Percentiles rank a stretch among this genome's conserved stretches.
Evolutionary conservation across 2,797 vertebrate genomes (phyloP).

Genomic region (Lemur catta): DNA sequence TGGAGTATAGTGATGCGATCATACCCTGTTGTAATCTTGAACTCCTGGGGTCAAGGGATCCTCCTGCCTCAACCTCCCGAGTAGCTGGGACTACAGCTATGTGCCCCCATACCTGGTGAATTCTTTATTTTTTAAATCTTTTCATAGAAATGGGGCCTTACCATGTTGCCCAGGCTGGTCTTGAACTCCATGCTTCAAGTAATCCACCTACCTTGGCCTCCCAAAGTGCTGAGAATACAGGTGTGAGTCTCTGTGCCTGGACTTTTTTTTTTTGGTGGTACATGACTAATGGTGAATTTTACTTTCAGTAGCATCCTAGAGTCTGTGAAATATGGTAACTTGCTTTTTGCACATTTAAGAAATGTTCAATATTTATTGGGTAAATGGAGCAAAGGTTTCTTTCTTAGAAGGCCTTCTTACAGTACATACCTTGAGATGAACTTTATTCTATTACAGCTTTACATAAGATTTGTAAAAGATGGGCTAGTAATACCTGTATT

Average conservation of each 20-base stretch:
- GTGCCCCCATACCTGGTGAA: neutral
- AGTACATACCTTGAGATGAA: neutral
- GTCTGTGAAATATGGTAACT: neutral
- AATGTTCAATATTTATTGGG: neutral
- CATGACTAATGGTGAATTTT: neutral
- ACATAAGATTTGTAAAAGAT: slow-evolving; percentile 39
- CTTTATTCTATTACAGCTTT: slow-evolving; percentile 38
- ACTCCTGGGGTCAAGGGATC: neutral
- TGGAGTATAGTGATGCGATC: neutral
- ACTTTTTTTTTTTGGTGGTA: neutral
- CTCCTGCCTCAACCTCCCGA: neutral
- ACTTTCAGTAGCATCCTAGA: neutral
- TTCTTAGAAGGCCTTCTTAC: slow-evolving; percentile 5
- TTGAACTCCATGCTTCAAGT: neutral
- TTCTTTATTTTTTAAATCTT: neutral
- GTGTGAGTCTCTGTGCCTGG: neutral
- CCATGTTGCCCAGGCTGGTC: neutral
- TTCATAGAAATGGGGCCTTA: too few relatives aligned
- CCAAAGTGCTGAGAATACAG: neutral
- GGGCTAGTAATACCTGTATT: slow-evolving; percentile 6
- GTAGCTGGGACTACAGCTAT: neutral
- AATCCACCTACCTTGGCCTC: neutral
- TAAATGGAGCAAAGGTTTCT: slow-evolving; percentile 37
- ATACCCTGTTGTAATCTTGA: neutral
- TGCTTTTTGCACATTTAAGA: slow-evolving; percentile 39